Percentiles rank a stretch among this genome's conserved stretches.
Conservation (phyloP, 2,797 vertebrate genomes). For the Setipinna tenuifilis region DNA sequence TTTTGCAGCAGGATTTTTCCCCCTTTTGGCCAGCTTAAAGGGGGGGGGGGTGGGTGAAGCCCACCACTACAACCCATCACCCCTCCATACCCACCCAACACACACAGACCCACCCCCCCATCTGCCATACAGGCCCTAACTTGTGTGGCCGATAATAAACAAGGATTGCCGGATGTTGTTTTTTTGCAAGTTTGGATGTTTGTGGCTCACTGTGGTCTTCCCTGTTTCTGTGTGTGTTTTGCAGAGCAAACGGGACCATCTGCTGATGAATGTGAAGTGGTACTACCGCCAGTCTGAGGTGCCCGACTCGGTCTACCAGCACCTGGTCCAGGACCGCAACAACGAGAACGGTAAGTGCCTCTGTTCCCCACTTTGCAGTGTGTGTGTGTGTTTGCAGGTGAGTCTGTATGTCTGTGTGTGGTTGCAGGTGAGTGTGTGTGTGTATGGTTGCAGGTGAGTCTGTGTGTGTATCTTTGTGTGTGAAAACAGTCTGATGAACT, state of each 20-base stretch:
- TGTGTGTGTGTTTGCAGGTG: background rate
- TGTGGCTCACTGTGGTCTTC: background rate
- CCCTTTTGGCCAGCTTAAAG: conserved; percentile 59
- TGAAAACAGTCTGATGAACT: background rate
- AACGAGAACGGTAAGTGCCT: conserved; percentile 91
- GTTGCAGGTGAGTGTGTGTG: background rate
- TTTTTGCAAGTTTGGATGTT: conserved; percentile 31
- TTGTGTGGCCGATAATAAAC: conserved; percentile 70
- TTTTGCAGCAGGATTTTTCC: conserved; percentile 64
- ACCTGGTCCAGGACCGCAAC: conserved; percentile 99
- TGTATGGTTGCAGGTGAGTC: background rate
- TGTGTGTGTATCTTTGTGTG: background rate
- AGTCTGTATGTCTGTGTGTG: background rate
- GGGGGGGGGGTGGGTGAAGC: conserved; percentile 54
- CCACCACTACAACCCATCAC: background rate
- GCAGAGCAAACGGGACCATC: conserved; percentile 99
- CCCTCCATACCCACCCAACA: background rate
- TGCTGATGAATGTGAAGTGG: conserved; percentile 99
- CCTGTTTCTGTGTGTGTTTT: conserved; percentile 55
- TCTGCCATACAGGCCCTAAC: conserved; percentile 59
- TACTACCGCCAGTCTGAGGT: conserved; percentile 99
- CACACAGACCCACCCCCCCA: background rate
- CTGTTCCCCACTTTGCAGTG: background rate
- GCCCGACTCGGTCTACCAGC: conserved; percentile 98
- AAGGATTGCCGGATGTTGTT: conserved; percentile 68